Evolutionary conservation across 2,888 invertebrate genomes (phyloP), one percentile per base, ranked within the genome.

Genomic region (Pasiphila rectangulata): DNA sequence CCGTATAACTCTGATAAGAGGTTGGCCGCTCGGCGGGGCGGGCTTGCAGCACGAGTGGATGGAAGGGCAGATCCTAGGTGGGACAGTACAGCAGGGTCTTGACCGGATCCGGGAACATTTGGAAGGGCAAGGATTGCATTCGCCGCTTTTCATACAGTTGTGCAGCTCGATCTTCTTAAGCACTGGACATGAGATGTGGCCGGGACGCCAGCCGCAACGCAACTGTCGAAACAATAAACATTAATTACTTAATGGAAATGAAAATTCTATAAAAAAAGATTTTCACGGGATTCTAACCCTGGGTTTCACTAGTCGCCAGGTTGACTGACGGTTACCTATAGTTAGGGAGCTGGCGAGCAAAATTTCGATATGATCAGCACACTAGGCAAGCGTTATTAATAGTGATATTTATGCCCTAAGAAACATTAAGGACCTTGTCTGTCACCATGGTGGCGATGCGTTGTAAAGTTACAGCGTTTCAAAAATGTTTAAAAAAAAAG

Each of bases 161-260:
- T 85, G 81, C 29, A 72, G 72, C 53, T 85, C 84, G 21, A 88
- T 87, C 54, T 57, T 76, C 54, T 63, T 73, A 3, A 88, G 75
- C 13, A 87, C 87, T 2, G 80, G 69, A 54, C 86, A 86, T 12
- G 82, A 78, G 42, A 88, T 85, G 61, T 87, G 87, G n/a, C 87
- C 87, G 3, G 87, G 87, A 4, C 87, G 83, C 87, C 87, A 88
- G 20, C 87, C 87, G 59, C 87, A 88, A 47, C 83, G 71, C 37
- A 84, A 62, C 87, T 87, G 67, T 7, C 68, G n/a, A n/a, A 65
- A 44, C 27, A 23, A 36, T 15, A 27, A 10, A 15, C 4, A 20
- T 20, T 6, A 3, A 24, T 4, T 23, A 15, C n/a, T 1, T 39
- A 10, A n/a, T 1, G 15, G 5, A 40, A 32, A n/a, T n/a, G n/a